These are phyloP conservation scores for Eidolon helvum DNA, from an alignment of 2,113 vertebrate species.

Conservation along the genomic window DNA sequence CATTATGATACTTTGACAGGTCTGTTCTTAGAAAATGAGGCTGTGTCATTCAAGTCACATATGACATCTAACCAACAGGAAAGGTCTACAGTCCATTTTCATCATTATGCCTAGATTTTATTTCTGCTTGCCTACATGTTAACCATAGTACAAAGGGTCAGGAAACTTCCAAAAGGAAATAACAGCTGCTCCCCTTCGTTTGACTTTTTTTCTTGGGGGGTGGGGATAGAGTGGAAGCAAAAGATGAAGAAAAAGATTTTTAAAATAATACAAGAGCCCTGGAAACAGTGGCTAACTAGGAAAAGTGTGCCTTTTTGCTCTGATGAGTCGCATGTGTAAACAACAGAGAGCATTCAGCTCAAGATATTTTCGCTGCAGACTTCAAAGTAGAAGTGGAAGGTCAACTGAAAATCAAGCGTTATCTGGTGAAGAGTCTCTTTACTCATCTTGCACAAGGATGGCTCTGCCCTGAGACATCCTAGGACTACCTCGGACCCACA, in stretches of 20 bases:
- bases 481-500: constrained; percentile 60
- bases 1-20: not conserved
- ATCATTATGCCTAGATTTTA: not conserved
- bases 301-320: constrained; percentile 47
- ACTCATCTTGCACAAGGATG: constrained; percentile 70
- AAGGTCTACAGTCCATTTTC: not conserved
- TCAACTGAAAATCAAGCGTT: constrained; percentile 83
- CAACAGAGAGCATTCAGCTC: constrained; percentile 23
- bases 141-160: not conserved
- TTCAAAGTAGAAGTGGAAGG: constrained; percentile 39
- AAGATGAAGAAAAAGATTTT: not conserved
- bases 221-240: not conserved
- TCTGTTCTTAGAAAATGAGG: not conserved
- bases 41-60: not conserved
- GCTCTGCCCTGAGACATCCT: constrained; percentile 74
- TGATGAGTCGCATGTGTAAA: not conserved
- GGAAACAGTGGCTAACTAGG: not conserved
- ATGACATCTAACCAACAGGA: rapidly evolving
- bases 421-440: constrained; percentile 80
- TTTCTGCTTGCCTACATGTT: not conserved
- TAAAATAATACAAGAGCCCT: not conserved
- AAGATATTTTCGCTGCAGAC: not conserved
- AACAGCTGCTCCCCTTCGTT: constrained; percentile 19
- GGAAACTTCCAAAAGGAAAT: constrained; percentile 29
- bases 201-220: not conserved